A percentile compares a stretch with the other conserved stretches of the same genome.
These are phyloP conservation scores for Heteromormyrus szaboi DNA, from an alignment of 2,797 vertebrate species.

Conservation along the genomic window DNA sequence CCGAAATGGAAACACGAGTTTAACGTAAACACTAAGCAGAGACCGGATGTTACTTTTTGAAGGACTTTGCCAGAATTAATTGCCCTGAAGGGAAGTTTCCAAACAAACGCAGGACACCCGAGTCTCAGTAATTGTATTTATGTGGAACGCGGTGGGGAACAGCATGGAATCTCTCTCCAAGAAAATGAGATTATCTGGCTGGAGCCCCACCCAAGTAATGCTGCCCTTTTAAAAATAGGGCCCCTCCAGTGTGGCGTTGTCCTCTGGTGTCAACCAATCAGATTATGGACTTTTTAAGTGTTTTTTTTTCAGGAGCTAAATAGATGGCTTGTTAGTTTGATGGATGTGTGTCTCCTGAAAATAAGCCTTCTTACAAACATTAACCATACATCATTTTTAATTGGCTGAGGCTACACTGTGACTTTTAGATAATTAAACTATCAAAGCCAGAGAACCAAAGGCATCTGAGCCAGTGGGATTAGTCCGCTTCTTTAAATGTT, in stretches of 20 bases:
- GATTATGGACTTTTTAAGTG: constrained; percentile 42
- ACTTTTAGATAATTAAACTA: constrained; percentile 58
- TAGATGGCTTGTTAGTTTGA: constrained; percentile 57
- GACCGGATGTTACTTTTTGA: neutral
- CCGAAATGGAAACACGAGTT: neutral
- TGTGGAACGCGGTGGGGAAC: neutral
- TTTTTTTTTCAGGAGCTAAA: constrained; percentile 56
- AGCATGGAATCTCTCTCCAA: constrained; percentile 36
- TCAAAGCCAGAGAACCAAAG: constrained; percentile 58
- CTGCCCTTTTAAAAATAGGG: constrained; percentile 39
- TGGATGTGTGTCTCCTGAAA: constrained; percentile 61
- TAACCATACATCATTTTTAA: constrained; percentile 78
- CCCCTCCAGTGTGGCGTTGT: constrained; percentile 48
- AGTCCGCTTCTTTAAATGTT: constrained; percentile 51
- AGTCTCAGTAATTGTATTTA: constrained; percentile 7
- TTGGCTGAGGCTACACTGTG: constrained; percentile 59
- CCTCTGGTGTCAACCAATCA: constrained; percentile 49
- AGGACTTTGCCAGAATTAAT: neutral
- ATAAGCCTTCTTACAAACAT: constrained; percentile 49
- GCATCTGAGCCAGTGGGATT: constrained; percentile 41
- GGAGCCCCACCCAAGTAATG: constrained; percentile 47
- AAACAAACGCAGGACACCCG: neutral
- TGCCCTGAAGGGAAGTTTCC: neutral
- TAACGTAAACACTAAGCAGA: neutral
- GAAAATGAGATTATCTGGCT: constrained; percentile 46